Evolutionary conservation across 2,797 vertebrate genomes (phyloP).

Genomic region (Peromyscus melanophrys): DNA sequence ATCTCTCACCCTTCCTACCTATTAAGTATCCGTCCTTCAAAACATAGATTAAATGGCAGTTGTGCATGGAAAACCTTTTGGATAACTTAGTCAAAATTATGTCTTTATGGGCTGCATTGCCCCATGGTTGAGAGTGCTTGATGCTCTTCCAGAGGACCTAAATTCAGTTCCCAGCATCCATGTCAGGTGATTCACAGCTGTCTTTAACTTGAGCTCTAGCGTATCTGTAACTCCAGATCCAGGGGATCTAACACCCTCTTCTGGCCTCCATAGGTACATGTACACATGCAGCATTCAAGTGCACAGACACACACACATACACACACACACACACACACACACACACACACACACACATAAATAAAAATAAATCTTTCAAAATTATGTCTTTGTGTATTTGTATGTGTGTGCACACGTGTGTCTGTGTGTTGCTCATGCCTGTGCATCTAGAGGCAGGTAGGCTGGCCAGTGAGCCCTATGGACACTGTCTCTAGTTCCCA

Average conservation of each 20-base stretch:
- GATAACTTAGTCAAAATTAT: slow-evolving; percentile 11
- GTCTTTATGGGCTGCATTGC: background rate
- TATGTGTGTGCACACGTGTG: background rate
- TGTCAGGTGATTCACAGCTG: too few relatives aligned
- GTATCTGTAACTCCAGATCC: background rate
- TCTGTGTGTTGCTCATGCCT: background rate
- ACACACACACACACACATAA: background rate
- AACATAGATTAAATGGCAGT: background rate
- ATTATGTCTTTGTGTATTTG: background rate
- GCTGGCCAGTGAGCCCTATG: background rate
- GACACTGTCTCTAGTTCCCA: background rate
- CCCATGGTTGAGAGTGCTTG: background rate
- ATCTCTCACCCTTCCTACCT: background rate
- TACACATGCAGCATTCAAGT: background rate
- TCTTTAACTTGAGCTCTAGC: background rate
- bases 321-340: background rate
- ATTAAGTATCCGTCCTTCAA: background rate
- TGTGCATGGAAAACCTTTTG: background rate
- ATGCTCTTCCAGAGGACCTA: background rate
- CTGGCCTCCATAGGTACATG: background rate
- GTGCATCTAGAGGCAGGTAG: background rate
- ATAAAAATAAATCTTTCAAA: background rate
- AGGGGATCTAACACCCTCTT: background rate
- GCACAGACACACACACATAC: background rate
- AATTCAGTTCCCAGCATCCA: background rate